Conservation (phyloP, 2,797 vertebrate species). For the Sebastes iracundus region DNA sequence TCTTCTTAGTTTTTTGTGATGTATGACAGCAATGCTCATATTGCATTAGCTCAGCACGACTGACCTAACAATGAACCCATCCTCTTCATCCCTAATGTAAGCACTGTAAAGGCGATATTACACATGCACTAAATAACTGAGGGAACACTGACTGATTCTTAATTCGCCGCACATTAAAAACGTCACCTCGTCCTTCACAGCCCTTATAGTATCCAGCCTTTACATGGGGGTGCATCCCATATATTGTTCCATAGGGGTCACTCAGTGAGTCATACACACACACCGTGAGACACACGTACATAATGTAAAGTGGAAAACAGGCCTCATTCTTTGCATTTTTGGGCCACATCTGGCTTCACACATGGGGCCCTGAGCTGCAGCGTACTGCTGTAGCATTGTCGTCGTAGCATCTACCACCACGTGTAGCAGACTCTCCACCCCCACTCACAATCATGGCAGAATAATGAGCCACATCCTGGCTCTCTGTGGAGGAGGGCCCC, state of each 20-base stretch:
- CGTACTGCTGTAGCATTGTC: slow-evolving; percentile 5
- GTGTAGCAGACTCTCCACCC: slow-evolving; percentile 13
- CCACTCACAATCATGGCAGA: slow-evolving; percentile 17
- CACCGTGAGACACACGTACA: not conserved
- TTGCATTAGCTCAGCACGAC: slow-evolving; percentile 8
- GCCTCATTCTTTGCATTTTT: slow-evolving; percentile 52
- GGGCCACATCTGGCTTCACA: slow-evolving; percentile 55
- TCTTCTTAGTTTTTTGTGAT: slow-evolving; percentile 17
- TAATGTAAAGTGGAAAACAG: slow-evolving; percentile 20
- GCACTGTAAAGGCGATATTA: slow-evolving; percentile 18
- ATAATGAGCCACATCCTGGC: slow-evolving; percentile 21
- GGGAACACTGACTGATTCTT: not conserved
- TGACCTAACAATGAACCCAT: slow-evolving; percentile 32
- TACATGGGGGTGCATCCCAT: not conserved
- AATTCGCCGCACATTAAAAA: not conserved
- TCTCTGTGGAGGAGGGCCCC: slow-evolving; percentile 31
- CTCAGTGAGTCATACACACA: not conserved
- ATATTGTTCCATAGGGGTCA: slow-evolving; percentile 1
- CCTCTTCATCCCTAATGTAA: slow-evolving; percentile 21
- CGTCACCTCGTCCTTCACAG: slow-evolving; percentile 1
- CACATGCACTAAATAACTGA: slow-evolving; percentile 27
- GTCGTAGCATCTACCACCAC: slow-evolving; percentile 10
- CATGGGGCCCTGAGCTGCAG: slow-evolving; percentile 31
- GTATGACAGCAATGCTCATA: slow-evolving; percentile 5
- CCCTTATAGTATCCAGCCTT: not conserved